Conservation (phyloP, 2,888 invertebrate species). For the Arrhopalites spinosus region DNA sequence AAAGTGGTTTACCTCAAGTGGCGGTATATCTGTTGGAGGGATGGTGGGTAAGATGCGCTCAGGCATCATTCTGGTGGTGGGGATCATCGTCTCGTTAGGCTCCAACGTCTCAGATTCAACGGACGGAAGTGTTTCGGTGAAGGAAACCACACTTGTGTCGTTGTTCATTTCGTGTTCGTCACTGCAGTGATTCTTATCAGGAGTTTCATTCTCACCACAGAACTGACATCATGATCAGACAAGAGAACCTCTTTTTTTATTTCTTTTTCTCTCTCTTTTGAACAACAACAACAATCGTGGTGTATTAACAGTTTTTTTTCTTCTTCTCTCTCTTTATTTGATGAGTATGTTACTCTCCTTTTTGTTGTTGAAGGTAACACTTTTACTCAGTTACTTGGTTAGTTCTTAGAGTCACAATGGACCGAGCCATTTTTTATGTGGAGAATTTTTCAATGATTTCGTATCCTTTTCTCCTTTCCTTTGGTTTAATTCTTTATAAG, state of each 20-base stretch:
- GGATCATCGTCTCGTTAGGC: slow-evolving; percentile 48
- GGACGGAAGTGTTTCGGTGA: slow-evolving; percentile 47
- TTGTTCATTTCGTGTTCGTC: slow-evolving; percentile 48
- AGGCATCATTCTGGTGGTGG: slow-evolving; percentile 48
- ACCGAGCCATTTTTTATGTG: too few species aligned
- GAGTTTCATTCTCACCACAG: not conserved
- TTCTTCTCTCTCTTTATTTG: too few species aligned
- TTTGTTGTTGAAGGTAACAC: too few species aligned
- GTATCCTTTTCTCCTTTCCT: too few species aligned
- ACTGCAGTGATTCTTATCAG: not conserved
- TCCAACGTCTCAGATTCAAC: slow-evolving; percentile 46
- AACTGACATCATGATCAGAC: too few species aligned
- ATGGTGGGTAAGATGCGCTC: slow-evolving; percentile 39
- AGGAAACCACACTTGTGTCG: slow-evolving; percentile 43
- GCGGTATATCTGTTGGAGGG: slow-evolving; percentile 45
- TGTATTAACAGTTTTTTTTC: too few species aligned
- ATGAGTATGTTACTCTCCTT: too few species aligned
- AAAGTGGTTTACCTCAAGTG: slow-evolving; percentile 53
- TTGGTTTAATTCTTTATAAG: too few species aligned
- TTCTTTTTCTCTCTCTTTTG: not conserved
- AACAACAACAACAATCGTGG: too few species aligned
- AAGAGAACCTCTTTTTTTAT: not conserved
- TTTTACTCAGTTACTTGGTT: too few species aligned
- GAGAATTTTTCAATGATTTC: too few species aligned
- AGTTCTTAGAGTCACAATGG: too few species aligned